A percentile compares a stretch with the other conserved stretches of the same genome.
Evolutionary conservation across 2,113 vertebrate genomes (phyloP).

Genomic region (Lepisosteus oculatus): DNA sequence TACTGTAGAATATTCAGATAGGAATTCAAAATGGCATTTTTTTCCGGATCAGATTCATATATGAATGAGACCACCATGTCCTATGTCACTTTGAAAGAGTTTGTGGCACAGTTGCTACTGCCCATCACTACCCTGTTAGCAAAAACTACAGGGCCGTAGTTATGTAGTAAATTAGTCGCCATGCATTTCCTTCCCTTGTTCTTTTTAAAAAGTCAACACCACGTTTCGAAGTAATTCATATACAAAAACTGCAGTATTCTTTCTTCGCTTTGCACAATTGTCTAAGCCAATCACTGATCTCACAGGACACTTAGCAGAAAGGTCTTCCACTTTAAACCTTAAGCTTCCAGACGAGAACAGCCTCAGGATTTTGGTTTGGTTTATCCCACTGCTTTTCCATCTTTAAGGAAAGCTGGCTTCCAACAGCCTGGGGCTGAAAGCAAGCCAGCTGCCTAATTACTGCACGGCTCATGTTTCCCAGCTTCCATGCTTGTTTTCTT

Average conservation of each 20-base stretch:
- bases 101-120: slow-evolving; percentile 2
- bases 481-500: slow-evolving; percentile 58
- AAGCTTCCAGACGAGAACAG: no score
- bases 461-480: slow-evolving; percentile 52
- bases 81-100: background rate
- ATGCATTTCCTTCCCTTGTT: background rate
- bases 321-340: no score
- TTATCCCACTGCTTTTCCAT: background rate
- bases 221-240: no score
- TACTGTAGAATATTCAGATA: background rate
- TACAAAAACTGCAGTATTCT: no score
- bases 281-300: no score
- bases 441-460: slow-evolving; percentile 45
- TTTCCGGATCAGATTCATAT: background rate
- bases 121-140: background rate
- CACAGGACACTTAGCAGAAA: no score
- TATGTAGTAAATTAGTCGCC: background rate
- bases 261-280: no score
- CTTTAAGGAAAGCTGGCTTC: slow-evolving; percentile 2
- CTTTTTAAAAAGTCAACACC: no score
- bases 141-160: no score
- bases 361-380: no score
- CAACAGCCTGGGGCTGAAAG: slow-evolving; percentile 21
- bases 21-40: background rate
- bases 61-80: background rate